Conservation (phyloP, 1,140 invertebrate genomes). For the Drosophila seguyi region DNA sequence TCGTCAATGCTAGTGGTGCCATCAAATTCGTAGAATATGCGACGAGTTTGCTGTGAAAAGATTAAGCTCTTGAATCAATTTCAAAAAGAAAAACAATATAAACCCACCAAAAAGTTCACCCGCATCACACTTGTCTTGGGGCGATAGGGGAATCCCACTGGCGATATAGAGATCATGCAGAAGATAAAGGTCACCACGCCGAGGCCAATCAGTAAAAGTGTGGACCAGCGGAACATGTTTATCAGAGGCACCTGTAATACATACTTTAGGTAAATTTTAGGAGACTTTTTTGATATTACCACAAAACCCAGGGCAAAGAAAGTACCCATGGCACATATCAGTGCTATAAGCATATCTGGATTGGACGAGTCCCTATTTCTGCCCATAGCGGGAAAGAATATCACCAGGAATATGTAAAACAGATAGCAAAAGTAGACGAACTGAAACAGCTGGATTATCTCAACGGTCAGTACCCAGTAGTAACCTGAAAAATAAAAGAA, state of each 20-base stretch:
- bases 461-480: slow-evolving; percentile 85
- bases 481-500: slow-evolving; percentile 31
- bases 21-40: slow-evolving; percentile 87
- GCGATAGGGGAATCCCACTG: slow-evolving; percentile 91
- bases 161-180: slow-evolving; percentile 86
- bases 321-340: slow-evolving; percentile 85
- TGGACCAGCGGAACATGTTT: slow-evolving; percentile 68
- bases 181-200: slow-evolving; percentile 45
- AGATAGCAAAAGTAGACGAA: slow-evolving; percentile 88
- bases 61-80: background rate
- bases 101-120: slow-evolving; percentile 88
- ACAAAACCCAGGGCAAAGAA: slow-evolving; percentile 75
- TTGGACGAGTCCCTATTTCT: slow-evolving; percentile 87
- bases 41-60: slow-evolving; percentile 86
- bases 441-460: slow-evolving; percentile 79
- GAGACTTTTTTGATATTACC: slow-evolving; percentile 29
- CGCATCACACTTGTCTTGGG: slow-evolving; percentile 89
- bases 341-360: slow-evolving; percentile 87
- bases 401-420: slow-evolving; percentile 88
- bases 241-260: slow-evolving; percentile 59
- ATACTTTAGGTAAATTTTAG: too few species aligned
- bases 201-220: slow-evolving; percentile 29
- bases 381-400: slow-evolving; percentile 89
- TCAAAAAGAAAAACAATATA: background rate
- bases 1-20: slow-evolving; percentile 86